These are phyloP conservation scores for Aleiodes alternator DNA, from an alignment of 2,888 invertebrate species.

Conservation along the genomic window DNA sequence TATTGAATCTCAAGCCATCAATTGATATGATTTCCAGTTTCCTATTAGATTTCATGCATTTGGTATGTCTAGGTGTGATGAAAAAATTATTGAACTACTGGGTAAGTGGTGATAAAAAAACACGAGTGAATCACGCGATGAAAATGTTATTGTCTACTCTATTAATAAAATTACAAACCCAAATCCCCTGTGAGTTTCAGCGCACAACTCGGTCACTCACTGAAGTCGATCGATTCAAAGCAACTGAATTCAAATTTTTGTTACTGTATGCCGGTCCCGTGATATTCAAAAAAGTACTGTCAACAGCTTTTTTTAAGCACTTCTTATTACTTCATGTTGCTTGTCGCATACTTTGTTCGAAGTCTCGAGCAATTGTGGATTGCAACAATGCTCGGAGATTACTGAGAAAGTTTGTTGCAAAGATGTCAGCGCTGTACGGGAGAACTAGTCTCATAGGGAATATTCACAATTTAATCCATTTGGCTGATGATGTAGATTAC, in stretches of 20 bases:
- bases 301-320: background rate
- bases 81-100: background rate
- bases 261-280: conserved; percentile 28
- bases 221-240: conserved; percentile 19
- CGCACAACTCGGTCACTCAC: background rate
- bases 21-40: background rate
- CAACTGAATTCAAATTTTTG: conserved; percentile 28
- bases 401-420: conserved; percentile 14
- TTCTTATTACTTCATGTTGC: conserved; percentile 24
- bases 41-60: background rate
- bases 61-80: background rate
- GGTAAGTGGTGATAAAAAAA: background rate
- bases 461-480: conserved; percentile 21
- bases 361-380: background rate
- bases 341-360: conserved; percentile 22
- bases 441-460: conserved; percentile 12
- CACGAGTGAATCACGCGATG: background rate
- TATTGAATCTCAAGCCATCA: background rate
- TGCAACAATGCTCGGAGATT: background rate
- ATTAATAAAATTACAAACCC: conserved; percentile 16
- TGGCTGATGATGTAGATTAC: conserved; percentile 41
- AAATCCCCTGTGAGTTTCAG: conserved; percentile 23
- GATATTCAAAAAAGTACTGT: conserved; percentile 24
- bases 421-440: background rate
- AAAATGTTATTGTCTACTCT: conserved; percentile 2